Evolutionary conservation across 2,888 invertebrate species (phyloP).

Genomic region (Folsomia manolachei): DNA sequence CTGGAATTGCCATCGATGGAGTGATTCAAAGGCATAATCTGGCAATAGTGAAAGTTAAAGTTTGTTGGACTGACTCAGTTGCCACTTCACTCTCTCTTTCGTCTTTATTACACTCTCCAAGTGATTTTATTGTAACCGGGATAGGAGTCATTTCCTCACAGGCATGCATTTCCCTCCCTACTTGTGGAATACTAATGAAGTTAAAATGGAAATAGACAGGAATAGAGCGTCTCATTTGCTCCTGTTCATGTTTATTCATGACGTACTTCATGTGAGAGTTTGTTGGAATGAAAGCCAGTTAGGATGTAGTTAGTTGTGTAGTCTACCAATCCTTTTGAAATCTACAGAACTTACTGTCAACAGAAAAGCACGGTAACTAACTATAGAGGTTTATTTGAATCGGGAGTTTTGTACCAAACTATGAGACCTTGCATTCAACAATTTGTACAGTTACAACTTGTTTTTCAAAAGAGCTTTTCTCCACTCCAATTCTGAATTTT

Average conservation of each 20-base stretch:
- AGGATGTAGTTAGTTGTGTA: not conserved
- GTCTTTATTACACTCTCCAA: not conserved
- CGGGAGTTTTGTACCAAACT: not conserved
- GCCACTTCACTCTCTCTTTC: not conserved
- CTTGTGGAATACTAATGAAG: conserved; percentile 22
- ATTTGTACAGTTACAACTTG: too few species aligned
- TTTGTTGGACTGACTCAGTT: not conserved
- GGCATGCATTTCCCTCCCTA: conserved; percentile 8
- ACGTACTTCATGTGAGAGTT: conserved; percentile 15
- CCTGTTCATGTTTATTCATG: conserved; percentile 23
- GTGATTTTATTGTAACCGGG: conserved; percentile 11
- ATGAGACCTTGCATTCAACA: not conserved
- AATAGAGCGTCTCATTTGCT: conserved; percentile 21
- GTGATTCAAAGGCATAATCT: not conserved
- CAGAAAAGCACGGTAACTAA: not conserved
- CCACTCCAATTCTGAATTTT: too few species aligned
- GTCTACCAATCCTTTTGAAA: not conserved
- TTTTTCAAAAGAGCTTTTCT: too few species aligned
- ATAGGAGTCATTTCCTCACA: conserved; percentile 17
- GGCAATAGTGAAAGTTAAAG: not conserved
- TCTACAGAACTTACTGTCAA: not conserved
- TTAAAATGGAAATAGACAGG: conserved; percentile 18
- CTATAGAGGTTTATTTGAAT: not conserved
- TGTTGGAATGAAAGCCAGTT: conserved; percentile 9
- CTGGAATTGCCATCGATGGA: not conserved